Percentiles rank a stretch among this genome's conserved stretches.
Conservation (phyloP, 2,113 vertebrate species). For the Dromaius novaehollandiae region DNA sequence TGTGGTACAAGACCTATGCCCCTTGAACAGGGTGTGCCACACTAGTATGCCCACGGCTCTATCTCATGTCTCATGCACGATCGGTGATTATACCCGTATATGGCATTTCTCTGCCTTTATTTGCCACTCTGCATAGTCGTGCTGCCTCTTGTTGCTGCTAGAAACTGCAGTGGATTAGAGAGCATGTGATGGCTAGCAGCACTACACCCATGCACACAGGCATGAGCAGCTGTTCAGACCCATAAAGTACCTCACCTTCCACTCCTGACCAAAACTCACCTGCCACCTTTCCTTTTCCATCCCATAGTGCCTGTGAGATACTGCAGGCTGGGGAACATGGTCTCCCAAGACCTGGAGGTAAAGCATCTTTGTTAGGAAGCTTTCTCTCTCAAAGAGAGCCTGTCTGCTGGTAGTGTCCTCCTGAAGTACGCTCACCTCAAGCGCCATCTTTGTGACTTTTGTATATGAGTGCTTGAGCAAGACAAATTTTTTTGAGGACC, state of each 20-base stretch:
- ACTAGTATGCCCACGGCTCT: too few relatives aligned
- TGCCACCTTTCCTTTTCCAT: not conserved
- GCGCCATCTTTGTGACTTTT: not conserved
- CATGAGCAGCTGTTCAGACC: not conserved
- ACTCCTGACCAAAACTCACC: not conserved
- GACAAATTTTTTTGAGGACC: not conserved
- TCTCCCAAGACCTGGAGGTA: not conserved
- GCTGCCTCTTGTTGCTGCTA: not conserved
- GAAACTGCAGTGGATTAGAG: fast-evolving
- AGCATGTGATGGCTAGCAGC: not conserved
- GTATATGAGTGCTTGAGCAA: not conserved
- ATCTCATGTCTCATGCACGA: too few relatives aligned
- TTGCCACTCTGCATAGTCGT: not conserved
- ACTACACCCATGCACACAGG: not conserved
- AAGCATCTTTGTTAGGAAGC: not conserved
- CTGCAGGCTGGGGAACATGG: not conserved
- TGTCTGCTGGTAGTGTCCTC: not conserved
- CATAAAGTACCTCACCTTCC: not conserved
- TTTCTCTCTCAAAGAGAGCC: not conserved
- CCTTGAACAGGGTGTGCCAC: not conserved
- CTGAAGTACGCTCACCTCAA: not conserved
- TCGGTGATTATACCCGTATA: not conserved
- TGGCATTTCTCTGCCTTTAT: not conserved
- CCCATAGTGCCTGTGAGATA: not conserved
- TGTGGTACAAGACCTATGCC: not conserved